These are phyloP conservation scores for Callionymus lyra DNA, from an alignment of 2,113 vertebrate genomes.

Conservation along the genomic window DNA sequence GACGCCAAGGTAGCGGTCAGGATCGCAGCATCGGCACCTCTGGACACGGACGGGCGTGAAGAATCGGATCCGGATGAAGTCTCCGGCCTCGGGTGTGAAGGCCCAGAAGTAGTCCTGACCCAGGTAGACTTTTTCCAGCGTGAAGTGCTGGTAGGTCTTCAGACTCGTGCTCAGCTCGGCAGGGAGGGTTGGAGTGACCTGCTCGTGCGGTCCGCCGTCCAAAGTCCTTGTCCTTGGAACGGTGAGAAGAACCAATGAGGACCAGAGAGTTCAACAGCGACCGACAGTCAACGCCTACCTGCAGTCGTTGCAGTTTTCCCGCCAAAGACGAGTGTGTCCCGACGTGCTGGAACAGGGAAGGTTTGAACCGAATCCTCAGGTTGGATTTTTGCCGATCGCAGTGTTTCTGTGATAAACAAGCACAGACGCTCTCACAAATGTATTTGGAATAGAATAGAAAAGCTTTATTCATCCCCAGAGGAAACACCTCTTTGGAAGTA, in stretches of 20 bases:
- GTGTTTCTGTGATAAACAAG: constrained; percentile 76
- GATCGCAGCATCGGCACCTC: constrained; percentile 56
- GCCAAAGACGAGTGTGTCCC: constrained; percentile 95
- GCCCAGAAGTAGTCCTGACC: constrained; percentile 99
- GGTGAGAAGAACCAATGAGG: no score
- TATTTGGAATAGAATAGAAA: no score
- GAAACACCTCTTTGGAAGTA: no score
- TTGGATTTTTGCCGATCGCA: constrained; percentile 97
- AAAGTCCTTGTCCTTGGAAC: constrained; percentile 87
- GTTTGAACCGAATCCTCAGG: constrained; percentile 95
- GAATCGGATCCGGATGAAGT: constrained; percentile 95
- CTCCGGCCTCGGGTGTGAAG: constrained; percentile 87
- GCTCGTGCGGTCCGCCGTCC: constrained; percentile 89
- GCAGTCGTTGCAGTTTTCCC: constrained; percentile 97
- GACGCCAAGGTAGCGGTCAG: neutral
- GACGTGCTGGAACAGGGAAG: constrained; percentile 94
- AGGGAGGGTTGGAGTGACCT: constrained; percentile 89
- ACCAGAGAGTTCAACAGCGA: neutral
- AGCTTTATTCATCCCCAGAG: no score
- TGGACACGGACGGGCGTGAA: constrained; percentile 90
- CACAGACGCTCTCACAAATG: neutral
- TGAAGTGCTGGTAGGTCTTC: constrained; percentile 99
- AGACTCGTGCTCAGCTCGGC: constrained; percentile 96
- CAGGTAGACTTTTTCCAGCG: constrained; percentile 95
- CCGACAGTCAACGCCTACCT: constrained; percentile 34